phyloP scores from a whole-genome alignment of 1,140 invertebrate genomes.

The Hycleus phaleratus region DNA sequence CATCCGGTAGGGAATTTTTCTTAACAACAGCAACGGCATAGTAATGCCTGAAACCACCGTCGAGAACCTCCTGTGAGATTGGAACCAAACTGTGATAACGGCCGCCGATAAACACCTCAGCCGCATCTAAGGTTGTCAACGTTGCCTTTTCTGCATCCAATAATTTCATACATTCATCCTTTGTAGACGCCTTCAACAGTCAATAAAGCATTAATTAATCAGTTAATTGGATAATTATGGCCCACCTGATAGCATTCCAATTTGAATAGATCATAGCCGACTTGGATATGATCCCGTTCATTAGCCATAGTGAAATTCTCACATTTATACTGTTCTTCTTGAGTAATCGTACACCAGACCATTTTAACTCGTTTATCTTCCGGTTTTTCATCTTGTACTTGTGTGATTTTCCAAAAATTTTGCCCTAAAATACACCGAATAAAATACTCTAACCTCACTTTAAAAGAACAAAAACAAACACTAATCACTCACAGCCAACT shows the following conservation, averaged over 20 bases:
- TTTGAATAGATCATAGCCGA: conserved; percentile 54
- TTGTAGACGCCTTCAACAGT: conserved; percentile 53
- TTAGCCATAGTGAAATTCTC: conserved; percentile 58
- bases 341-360: conserved; percentile 71
- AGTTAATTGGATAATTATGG: background rate
- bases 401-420: conserved; percentile 29
- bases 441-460: background rate
- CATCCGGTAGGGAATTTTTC: conserved; percentile 52
- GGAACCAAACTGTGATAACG: conserved; percentile 88
- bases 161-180: conserved; percentile 74
- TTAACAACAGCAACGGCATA: conserved; percentile 84
- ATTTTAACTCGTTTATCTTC: conserved; percentile 30
- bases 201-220: background rate
- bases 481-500: background rate
- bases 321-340: conserved; percentile 69
- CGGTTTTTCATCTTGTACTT: conserved; percentile 13
- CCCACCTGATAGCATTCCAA: conserved; percentile 55
- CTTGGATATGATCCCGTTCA: conserved; percentile 53
- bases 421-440: conserved; percentile 18
- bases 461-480: background rate
- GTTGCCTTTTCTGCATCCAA: conserved; percentile 73
- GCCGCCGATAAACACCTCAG: conserved; percentile 87
- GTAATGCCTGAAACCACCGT: conserved; percentile 52
- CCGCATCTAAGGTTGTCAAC: conserved; percentile 81
- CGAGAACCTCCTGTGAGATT: conserved; percentile 69